phyloP scores from a whole-genome alignment of 2,113 vertebrate genomes.

The Elephantulus edwardii region DNA sequence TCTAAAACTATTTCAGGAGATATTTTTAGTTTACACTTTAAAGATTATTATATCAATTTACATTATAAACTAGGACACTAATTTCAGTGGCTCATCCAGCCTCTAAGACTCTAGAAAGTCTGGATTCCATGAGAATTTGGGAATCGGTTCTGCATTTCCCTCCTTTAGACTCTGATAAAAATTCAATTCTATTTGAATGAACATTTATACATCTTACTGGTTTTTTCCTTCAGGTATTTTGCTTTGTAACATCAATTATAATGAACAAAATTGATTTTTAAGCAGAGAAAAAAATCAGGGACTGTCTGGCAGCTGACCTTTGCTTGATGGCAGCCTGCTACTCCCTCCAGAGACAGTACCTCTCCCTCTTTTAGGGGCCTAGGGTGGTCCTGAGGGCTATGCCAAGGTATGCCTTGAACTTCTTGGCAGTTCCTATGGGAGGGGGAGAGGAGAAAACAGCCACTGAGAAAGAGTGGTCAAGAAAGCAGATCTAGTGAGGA shows the following conservation, averaged over 20 bases:
- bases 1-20: background rate
- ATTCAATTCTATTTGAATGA: no score
- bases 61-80: no score
- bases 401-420: background rate
- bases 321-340: constrained; percentile 82
- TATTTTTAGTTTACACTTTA: background rate
- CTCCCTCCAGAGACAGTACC: constrained; percentile 83
- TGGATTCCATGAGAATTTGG: no score
- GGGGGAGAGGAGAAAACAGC: background rate
- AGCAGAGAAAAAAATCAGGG: background rate
- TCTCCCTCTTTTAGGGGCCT: constrained; percentile 80
- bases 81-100: no score
- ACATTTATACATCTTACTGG: no score
- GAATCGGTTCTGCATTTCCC: no score
- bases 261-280: background rate
- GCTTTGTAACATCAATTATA: no score
- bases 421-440: constrained; percentile 80
- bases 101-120: no score
- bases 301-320: constrained; percentile 75
- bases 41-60: no score
- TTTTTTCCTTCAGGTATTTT: no score
- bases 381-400: constrained; percentile 72
- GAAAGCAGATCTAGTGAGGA: fast-evolving
- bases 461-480: background rate
- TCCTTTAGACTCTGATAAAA: no score